Percentiles rank a stretch among this genome's conserved stretches.
Evolutionary conservation across 2,113 vertebrate species (phyloP).

Genomic region (Pterocles orientalis): DNA sequence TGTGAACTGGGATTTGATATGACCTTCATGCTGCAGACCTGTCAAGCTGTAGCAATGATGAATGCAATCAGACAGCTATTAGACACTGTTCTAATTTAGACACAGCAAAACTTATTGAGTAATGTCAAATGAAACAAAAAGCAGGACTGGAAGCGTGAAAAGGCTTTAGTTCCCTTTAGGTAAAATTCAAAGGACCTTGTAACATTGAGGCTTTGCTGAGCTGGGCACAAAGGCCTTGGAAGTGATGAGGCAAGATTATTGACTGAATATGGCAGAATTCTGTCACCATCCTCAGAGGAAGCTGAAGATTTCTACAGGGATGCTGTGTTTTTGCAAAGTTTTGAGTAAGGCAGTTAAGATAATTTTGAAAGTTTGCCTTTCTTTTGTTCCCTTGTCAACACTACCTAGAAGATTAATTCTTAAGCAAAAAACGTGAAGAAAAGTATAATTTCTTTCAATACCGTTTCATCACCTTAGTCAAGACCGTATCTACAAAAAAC

Average conservation of each 20-base stretch:
- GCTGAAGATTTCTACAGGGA: neutral
- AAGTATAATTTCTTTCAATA: neutral
- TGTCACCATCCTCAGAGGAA: neutral
- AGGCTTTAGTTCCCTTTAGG: conserved; percentile 52
- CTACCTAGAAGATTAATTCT: neutral
- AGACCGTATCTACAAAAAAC: neutral
- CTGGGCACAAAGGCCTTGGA: conserved; percentile 11
- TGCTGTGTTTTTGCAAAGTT: neutral
- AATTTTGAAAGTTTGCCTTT: neutral
- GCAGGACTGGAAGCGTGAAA: conserved; percentile 43
- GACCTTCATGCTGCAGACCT: conserved; percentile 62
- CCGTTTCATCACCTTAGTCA: neutral
- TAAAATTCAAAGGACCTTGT: conserved; percentile 56
- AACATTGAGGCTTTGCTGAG: conserved; percentile 38
- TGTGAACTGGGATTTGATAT: conserved; percentile 56
- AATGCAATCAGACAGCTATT: conserved; percentile 70
- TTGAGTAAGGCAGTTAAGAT: neutral
- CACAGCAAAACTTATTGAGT: conserved; percentile 43
- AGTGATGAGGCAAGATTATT: conserved; percentile 17
- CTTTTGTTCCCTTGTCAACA: neutral
- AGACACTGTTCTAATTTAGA: conserved; percentile 66
- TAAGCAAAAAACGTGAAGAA: neutral
- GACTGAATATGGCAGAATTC: neutral
- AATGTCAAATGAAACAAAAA: conserved; percentile 66
- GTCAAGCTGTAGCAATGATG: conserved; percentile 54